A percentile compares a stretch with the other conserved stretches of the same genome.
Conservation (phyloP, 2,797 vertebrate species). For the Pseudomugil tenellus region DNA sequence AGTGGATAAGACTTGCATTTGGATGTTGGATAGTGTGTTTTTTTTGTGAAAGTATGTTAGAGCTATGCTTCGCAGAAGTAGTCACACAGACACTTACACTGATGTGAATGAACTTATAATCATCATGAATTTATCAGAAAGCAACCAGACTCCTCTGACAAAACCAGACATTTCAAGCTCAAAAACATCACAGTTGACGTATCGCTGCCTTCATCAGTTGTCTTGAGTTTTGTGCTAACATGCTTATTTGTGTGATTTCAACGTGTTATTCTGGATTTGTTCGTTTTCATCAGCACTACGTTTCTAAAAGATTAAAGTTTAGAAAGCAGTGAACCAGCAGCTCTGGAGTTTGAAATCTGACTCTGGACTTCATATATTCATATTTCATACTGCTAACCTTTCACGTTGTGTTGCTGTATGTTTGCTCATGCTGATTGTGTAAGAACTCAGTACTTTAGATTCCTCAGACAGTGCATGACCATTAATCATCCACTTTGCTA, state of each 20-base stretch:
- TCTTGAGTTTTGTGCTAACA: background rate
- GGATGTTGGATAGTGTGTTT: background rate
- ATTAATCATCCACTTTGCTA: slow-evolving; percentile 39
- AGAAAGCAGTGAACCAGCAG: background rate
- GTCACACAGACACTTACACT: background rate
- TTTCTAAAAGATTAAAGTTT: background rate
- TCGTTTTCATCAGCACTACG: background rate
- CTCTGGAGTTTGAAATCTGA: background rate
- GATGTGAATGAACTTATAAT: background rate
- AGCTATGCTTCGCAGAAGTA: background rate
- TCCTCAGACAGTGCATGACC: slow-evolving; percentile 45
- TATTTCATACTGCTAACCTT: background rate
- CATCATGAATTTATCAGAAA: background rate
- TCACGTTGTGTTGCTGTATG: slow-evolving; percentile 1
- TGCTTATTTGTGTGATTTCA: background rate
- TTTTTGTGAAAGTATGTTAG: background rate
- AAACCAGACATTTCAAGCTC: background rate
- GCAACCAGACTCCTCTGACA: background rate
- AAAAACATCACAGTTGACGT: background rate
- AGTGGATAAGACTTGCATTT: background rate
- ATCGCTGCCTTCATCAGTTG: background rate
- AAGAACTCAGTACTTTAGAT: slow-evolving; percentile 2
- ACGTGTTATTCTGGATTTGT: background rate
- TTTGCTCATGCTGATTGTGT: slow-evolving; percentile 8
- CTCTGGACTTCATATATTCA: background rate